Evolutionary conservation across 2,888 invertebrate genomes (phyloP), one percentile per base, ranked within the genome.

Genomic region (Synergus itoensis): DNA sequence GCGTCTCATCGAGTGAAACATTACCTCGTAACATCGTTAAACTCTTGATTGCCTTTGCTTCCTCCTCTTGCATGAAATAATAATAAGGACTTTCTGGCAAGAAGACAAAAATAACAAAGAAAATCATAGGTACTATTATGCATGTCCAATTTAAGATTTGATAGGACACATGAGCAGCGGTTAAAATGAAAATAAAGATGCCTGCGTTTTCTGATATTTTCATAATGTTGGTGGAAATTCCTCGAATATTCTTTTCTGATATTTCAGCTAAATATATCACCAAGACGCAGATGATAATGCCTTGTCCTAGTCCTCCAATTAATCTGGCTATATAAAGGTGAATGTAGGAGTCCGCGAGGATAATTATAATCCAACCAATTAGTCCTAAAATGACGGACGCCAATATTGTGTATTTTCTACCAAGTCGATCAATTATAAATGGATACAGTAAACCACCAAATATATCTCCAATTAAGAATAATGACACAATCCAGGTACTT

Each of bases 71-170:
- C 76, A 94, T 93, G 40, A 94, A 92, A 87, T 93, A 93, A 87
- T 93, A 94, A 85, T 95, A 94, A 0, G 96, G 96, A 3, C 95
- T 95, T 89, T 96, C 96, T 0, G 95, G 95, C 93, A 95, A 94
- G 62, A 94, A 93, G 67, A 93, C 92, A 88, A 95, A 94, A 0
- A 94, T 93, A 1, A 94, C 89, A 16, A 95, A 92, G 86, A 94
- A 94, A 1, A 94, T 85, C 43, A 94, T 91, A 0, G 95, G 94
- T 78, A 94, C 92, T 0, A 94, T 90, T 63, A 94, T 92, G 77
- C 94, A 93, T 16, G 93, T 86, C 7, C 93, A 87, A 8, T 94
- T 94, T 11, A 95, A 87, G 45, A 90, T 89, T 60, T 91, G 88
- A 90, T 94, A 95, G 4, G 92, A 92, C 5, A 93, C 92, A 0